These are phyloP conservation scores for Gortyna flavago DNA, from an alignment of 2,888 invertebrate genomes.

Conservation along the genomic window DNA sequence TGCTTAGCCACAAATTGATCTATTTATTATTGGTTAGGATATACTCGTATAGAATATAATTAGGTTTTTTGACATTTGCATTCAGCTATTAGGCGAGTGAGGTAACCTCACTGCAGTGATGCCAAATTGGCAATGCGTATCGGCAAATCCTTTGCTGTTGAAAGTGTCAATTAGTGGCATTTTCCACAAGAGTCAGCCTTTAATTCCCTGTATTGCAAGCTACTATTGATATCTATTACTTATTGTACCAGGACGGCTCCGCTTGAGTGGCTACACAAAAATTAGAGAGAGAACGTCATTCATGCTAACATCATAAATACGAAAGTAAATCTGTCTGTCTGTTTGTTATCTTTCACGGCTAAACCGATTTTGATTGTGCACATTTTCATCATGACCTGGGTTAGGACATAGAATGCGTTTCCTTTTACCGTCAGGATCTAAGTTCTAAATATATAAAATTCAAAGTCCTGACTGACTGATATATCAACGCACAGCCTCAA, in stretches of 20 bases:
- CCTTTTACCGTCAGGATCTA: no score
- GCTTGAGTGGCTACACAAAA: background rate
- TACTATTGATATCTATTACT: background rate
- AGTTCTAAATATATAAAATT: no score
- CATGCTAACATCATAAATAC: background rate
- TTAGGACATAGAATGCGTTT: no score
- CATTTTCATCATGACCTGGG: no score
- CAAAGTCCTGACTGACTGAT: no score
- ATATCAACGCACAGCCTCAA: no score
- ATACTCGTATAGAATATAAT: background rate
- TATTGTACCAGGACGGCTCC: background rate
- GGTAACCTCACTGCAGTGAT: background rate
- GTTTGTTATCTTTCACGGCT: no score
- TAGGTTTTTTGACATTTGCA: background rate
- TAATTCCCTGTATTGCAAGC: constrained; percentile 1
- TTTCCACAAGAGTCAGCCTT: background rate
- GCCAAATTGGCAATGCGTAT: constrained; percentile 24
- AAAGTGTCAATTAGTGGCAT: constrained; percentile 31
- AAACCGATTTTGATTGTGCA: no score
- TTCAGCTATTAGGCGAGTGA: constrained; percentile 2
- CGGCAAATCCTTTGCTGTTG: constrained; percentile 21
- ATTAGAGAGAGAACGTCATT: background rate
- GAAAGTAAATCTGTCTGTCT: background rate
- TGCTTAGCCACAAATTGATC: background rate
- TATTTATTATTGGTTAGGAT: background rate